Base-by-base conservation (phyloP, 2,797 vertebrate genomes). In the Danio kyathit region DNA sequence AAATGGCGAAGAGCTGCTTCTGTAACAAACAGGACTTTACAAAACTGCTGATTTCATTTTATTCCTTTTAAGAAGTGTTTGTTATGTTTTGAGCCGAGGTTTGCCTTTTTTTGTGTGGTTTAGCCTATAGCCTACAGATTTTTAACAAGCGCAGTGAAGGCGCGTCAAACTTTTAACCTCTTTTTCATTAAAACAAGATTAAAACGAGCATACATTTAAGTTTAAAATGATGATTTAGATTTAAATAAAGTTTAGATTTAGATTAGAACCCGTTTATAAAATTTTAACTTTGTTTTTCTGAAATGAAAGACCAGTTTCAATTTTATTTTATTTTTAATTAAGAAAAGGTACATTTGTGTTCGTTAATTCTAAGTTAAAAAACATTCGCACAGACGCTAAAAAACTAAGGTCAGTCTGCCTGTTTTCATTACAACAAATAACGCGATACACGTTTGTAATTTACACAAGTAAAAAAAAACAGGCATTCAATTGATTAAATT, bases 1-100 rank as follows among this genome's bases (percentile, higher is more conserved):
- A 91, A 88, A 94, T 92, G 90, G 92, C 92, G 88, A 91, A 81
- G 83, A 67, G 83, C 87, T 87, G 88, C 83, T 59, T 79, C 63
- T 75, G 84, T 82, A 83, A 79, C 70, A 40, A 75, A 12, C 84
- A 80, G 90, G 90, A 92, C 91, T 93, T 91, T 88, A 80, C 87
- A 70, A 71, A 74, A 80, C 61, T 13, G 74, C 57, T 78, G 2
- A 59, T 19, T 84, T 69, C 29, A 83, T 76, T 79, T 60, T 0
- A 4, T 59, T n/a, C n/a, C 0, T 21, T 51, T 48, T 77, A 54
- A 83, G 80, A 75, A 61, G 54, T 82, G 83, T 80, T 57, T 59
- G 5, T 41, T 75, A 7, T 67, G 60, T 13, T 84, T 57, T 76
- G 76, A 64, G 63, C 52, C 72, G 21, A 61, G 69, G 61, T 76